A percentile compares a stretch with the other conserved stretches of the same genome.
Conservation (phyloP, 2,888 invertebrate genomes). For the Liodrosophila aerea region DNA sequence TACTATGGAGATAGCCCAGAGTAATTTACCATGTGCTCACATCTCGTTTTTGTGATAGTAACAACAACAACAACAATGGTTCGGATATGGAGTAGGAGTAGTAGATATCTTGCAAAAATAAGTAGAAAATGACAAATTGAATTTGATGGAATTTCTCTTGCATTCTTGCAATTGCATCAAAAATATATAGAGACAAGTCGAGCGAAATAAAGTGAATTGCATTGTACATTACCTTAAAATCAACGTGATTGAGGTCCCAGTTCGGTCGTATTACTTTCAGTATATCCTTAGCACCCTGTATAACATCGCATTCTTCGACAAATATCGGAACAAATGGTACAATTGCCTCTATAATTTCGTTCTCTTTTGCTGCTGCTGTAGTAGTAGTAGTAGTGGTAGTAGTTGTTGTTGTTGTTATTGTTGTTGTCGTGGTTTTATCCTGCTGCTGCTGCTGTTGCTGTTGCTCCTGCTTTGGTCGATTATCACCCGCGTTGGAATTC, state of each 20-base stretch:
- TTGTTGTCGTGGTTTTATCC: constrained; percentile 18
- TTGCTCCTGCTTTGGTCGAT: constrained; percentile 40
- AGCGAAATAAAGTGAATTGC: too few species aligned
- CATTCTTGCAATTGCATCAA: constrained; percentile 2
- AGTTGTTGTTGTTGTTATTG: constrained; percentile 13
- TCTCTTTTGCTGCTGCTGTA: constrained; percentile 16
- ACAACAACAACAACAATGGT: constrained; percentile 19
- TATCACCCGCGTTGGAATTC: constrained; percentile 43
- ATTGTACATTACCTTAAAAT: constrained; percentile 86
- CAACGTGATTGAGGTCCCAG: constrained; percentile 87
- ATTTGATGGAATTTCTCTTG: constrained; percentile 15
- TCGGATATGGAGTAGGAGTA: constrained; percentile 20
- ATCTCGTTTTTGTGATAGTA: constrained; percentile 14
- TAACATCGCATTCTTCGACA: constrained; percentile 87
- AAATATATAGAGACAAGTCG: too few species aligned
- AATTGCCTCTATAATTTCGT: constrained; percentile 41
- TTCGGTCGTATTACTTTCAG: constrained; percentile 87
- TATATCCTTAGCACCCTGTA: constrained; percentile 87
- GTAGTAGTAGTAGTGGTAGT: constrained; percentile 11
- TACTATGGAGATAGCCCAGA: constrained; percentile 1
- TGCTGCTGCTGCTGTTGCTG: constrained; percentile 38
- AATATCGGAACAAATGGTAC: constrained; percentile 84
- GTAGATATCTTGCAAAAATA: constrained; percentile 20
- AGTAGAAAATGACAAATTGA: constrained; percentile 22
- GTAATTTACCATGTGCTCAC: constrained; percentile 23